Evolutionary conservation across 2,888 invertebrate species (phyloP).

Genomic region (Dasypogon diadema): DNA sequence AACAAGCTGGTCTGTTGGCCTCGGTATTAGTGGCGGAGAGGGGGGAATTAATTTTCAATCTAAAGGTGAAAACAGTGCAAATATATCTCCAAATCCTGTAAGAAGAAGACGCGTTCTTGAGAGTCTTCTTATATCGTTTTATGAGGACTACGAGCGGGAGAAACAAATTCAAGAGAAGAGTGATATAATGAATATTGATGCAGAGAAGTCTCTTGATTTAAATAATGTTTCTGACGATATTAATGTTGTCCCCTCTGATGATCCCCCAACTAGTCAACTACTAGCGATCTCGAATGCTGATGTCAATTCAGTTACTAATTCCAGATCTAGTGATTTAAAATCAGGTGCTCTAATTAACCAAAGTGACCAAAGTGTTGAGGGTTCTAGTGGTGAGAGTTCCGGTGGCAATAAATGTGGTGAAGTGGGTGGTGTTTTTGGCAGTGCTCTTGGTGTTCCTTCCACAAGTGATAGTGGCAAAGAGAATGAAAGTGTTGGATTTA

Average conservation of each 20-base stretch:
- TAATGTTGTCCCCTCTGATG: neutral
- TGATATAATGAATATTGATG: slow-evolving; percentile 53
- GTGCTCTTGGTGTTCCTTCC: neutral
- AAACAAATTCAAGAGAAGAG: slow-evolving; percentile 61
- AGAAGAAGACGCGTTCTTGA: slow-evolving; percentile 60
- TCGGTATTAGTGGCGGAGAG: slow-evolving; percentile 20
- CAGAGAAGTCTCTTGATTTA: slow-evolving; percentile 16
- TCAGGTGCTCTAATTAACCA: slow-evolving; percentile 12
- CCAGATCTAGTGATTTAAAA: neutral
- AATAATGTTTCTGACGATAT: slow-evolving; percentile 11
- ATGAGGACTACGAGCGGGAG: slow-evolving; percentile 65
- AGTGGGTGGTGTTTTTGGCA: neutral
- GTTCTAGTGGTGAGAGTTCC: neutral
- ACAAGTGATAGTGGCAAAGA: slow-evolving; percentile 21
- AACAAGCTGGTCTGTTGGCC: slow-evolving; percentile 15
- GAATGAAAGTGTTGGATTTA: slow-evolving; percentile 14
- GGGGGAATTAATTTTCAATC: neutral
- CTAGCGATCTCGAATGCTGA: neutral
- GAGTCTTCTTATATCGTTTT: slow-evolving; percentile 66
- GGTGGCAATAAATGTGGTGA: slow-evolving; percentile 5
- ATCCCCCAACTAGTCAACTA: slow-evolving; percentile 15
- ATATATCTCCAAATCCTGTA: slow-evolving; percentile 12
- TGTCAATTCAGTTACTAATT: slow-evolving; percentile 2
- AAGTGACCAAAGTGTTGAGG: slow-evolving; percentile 28
- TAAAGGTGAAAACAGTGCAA: neutral